Evolutionary conservation across 2,113 vertebrate species (phyloP).

Genomic region (Rutilus rutilus): DNA sequence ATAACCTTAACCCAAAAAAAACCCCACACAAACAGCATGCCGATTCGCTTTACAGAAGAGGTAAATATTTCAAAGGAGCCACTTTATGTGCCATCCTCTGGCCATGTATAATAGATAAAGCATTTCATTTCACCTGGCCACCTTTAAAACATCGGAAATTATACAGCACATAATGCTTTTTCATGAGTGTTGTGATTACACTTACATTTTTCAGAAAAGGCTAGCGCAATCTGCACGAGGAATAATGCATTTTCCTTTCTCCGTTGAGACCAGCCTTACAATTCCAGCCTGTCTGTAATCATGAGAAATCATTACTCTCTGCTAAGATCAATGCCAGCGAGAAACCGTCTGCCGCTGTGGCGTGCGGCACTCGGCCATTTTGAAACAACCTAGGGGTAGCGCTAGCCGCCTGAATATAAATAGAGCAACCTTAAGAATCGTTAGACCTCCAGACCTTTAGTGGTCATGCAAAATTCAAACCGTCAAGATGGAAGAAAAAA

Average conservation of each 20-base stretch:
- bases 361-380: conserved; percentile 38
- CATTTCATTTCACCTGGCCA: conserved; percentile 47
- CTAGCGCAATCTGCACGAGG: background rate
- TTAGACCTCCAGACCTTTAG: conserved; percentile 52
- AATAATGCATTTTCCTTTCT: conserved; percentile 28
- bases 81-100: conserved; percentile 45
- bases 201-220: conserved; percentile 17
- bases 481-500: conserved; percentile 47
- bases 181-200: conserved; percentile 29
- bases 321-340: conserved; percentile 40
- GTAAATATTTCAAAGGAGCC: conserved; percentile 56
- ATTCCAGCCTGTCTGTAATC: conserved; percentile 52
- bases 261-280: conserved; percentile 24
- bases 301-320: conserved; percentile 49
- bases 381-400: conserved; percentile 46
- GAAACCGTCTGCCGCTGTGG: conserved; percentile 21
- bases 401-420: conserved; percentile 50
- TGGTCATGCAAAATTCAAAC: conserved; percentile 63
- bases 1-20: conserved; percentile 16
- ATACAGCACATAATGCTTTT: conserved; percentile 30
- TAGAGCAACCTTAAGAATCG: conserved; percentile 47
- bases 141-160: conserved; percentile 58
- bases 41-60: conserved; percentile 45
- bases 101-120: conserved; percentile 55
- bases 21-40: background rate